Evolutionary conservation across 2,113 vertebrate genomes (phyloP), one percentile per base, ranked within the genome.

Genomic region (Lynx canadensis): DNA sequence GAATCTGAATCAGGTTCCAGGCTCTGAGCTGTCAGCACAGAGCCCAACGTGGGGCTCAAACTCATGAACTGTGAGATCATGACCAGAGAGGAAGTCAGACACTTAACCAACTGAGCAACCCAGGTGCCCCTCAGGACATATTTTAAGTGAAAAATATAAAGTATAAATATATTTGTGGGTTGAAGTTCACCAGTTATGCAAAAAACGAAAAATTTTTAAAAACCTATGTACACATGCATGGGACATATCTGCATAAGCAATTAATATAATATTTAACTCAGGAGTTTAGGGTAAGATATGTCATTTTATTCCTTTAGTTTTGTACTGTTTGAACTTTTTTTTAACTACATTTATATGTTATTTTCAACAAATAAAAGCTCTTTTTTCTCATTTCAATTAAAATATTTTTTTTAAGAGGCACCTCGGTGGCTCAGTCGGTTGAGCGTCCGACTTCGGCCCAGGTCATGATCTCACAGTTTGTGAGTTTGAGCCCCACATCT

Each of bases 101-200:
- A 21, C 57, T 60, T 23, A 60, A 60, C 57, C 19, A 9, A 55
- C 7, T 60, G 21, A 23, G 57, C 21, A 21, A 60, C 21, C 57
- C 18, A 18, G 21, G 57, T 18, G 18, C 21, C 21, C 21, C 21
- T 60, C 57, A 60, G 23, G 11, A 57, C 10, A 19, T 52, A 81
- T 86, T 74, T 95, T 83, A 89, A 80, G 4, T 27, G 19, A 91
- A 38, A 94, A 92, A 94, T 74, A 85, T 63, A 50, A 68, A 41
- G 3, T 88, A 78, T 7, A 88, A 8, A 83, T 38, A 85, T 5
- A 68, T 78, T 88, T 36, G 13, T 11, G 0, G 10, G 31, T 18
- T 66, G 1, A 18, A 89, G 15, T 85, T 89, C 18, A 57, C 33
- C 33, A 18, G 14, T 55, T n/a, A 3, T 48, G 7, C 9, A 66